These are phyloP conservation scores for Zaprionus kolodkinae DNA, from an alignment of 1,140 invertebrate genomes.

Conservation along the genomic window DNA sequence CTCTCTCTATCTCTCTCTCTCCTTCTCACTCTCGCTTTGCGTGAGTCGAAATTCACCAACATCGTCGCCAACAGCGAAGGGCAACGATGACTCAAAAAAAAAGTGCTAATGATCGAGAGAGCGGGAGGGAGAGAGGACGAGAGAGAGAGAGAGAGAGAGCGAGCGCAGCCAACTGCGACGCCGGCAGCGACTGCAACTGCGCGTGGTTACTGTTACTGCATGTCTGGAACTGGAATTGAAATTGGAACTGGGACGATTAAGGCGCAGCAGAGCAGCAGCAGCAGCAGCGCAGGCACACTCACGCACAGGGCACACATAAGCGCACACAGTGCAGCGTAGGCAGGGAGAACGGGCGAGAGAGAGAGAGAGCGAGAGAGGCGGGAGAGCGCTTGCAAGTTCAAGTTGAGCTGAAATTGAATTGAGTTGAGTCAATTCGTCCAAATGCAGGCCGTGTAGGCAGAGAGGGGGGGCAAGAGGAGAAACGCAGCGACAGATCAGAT, in stretches of 20 bases:
- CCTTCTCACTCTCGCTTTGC: neutral
- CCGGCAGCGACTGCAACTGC: slow-evolving; percentile 4
- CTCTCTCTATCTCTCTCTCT: neutral
- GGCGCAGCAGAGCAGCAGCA: slow-evolving; percentile 11
- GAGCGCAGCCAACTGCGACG: slow-evolving; percentile 3
- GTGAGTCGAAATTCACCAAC: slow-evolving; percentile 20
- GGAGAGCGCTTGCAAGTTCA: slow-evolving; percentile 12
- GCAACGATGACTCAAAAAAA: slow-evolving; percentile 52
- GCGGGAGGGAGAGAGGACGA: neutral
- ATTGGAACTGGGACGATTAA: slow-evolving; percentile 33
- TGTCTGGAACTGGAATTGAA: slow-evolving; percentile 15
- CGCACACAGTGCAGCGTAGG: slow-evolving; percentile 6
- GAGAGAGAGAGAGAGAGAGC: neutral
- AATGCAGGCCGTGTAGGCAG: neutral
- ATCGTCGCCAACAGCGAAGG: slow-evolving; percentile 37
- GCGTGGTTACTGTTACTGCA: slow-evolving; percentile 26
- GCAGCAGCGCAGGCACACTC: slow-evolving; percentile 5
- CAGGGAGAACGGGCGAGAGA: neutral
- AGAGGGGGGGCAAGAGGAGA: neutral
- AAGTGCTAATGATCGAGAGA: slow-evolving; percentile 52
- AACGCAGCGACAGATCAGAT: slow-evolving; percentile 6
- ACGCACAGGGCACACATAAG: neutral
- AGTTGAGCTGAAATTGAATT: slow-evolving; percentile 14
- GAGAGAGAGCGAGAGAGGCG: neutral
- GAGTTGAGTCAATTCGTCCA: slow-evolving; percentile 2